Percentiles rank a stretch among this genome's conserved stretches.
phyloP scores from a whole-genome alignment of 2,797 vertebrate species.

The Picus viridis region DNA sequence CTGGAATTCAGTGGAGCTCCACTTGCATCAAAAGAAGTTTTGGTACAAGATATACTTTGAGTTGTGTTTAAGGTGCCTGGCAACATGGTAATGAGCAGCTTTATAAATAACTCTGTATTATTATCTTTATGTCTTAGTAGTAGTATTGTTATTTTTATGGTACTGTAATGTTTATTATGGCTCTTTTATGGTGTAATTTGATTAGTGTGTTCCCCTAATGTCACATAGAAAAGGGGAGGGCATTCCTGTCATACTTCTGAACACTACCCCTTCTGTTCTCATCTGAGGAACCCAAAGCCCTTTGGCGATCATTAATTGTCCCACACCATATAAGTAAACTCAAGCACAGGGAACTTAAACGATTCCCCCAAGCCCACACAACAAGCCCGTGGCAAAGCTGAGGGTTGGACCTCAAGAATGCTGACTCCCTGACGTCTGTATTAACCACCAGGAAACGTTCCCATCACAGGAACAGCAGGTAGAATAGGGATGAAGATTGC shows the following conservation, averaged over 20 bases:
- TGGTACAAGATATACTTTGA: constrained; percentile 28
- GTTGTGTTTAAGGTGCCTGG: constrained; percentile 43
- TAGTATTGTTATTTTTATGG: constrained; percentile 69
- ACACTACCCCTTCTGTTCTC: constrained; percentile 62
- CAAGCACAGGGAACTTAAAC: constrained; percentile 50
- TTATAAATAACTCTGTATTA: constrained; percentile 61
- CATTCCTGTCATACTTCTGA: constrained; percentile 64
- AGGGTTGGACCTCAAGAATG: constrained; percentile 10
- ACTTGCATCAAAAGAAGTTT: neutral
- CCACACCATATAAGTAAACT: constrained; percentile 62
- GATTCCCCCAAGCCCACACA: constrained; percentile 67
- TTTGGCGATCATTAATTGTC: constrained; percentile 70
- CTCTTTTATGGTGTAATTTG: constrained; percentile 68
- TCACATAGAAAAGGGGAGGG: constrained; percentile 57
- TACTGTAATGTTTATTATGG: constrained; percentile 65
- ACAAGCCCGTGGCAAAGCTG: constrained; percentile 51
- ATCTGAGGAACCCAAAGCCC: constrained; percentile 58
- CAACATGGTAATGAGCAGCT: constrained; percentile 32
- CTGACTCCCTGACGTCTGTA: constrained; percentile 22
- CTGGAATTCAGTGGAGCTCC: constrained; percentile 7
- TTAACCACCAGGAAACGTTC: constrained; percentile 47
- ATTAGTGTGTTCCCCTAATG: constrained; percentile 56
- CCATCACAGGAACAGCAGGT: constrained; percentile 39
- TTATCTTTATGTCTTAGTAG: constrained; percentile 57
- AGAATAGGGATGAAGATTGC: constrained; percentile 54